These are phyloP conservation scores for Busseola fusca DNA, from an alignment of 2,888 invertebrate genomes.

Conservation along the genomic window DNA sequence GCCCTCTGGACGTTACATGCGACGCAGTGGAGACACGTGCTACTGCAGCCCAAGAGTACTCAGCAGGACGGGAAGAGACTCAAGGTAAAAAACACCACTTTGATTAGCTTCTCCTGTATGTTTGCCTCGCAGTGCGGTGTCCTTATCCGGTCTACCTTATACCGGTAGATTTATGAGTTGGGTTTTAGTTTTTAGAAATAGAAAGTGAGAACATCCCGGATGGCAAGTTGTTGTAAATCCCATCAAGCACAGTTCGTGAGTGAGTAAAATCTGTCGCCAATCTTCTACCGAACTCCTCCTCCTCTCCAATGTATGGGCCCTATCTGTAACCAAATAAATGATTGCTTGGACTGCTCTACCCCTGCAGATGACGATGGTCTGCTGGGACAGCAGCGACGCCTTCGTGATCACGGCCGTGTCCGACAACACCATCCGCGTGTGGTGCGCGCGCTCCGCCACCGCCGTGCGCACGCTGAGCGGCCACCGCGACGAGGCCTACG, in stretches of 20 bases:
- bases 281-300: not conserved
- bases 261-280: not conserved
- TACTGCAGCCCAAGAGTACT: conserved; percentile 86
- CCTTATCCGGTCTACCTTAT: too few relatives aligned
- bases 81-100: conserved; percentile 64
- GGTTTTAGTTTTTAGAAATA: not conserved
- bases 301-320: too few relatives aligned
- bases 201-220: not conserved
- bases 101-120: not conserved
- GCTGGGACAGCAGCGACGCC: conserved; percentile 97
- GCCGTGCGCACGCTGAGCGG: conserved; percentile 91
- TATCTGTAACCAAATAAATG: too few relatives aligned
- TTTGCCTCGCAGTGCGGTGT: too few relatives aligned
- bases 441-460: conserved; percentile 68
- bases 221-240: not conserved
- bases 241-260: not conserved
- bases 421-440: conserved; percentile 92
- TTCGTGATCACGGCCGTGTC: conserved; percentile 96
- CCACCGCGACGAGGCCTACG: conserved; percentile 98
- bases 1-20: conserved; percentile 97
- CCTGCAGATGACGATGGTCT: conserved; percentile 98
- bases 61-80: conserved; percentile 70
- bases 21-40: conserved; percentile 95
- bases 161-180: not conserved
- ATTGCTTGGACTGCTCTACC: too few relatives aligned